A percentile compares a stretch with the other conserved stretches of the same genome.
Evolutionary conservation across 1,140 invertebrate genomes (phyloP).

Genomic region (Pomacea maculata): DNA sequence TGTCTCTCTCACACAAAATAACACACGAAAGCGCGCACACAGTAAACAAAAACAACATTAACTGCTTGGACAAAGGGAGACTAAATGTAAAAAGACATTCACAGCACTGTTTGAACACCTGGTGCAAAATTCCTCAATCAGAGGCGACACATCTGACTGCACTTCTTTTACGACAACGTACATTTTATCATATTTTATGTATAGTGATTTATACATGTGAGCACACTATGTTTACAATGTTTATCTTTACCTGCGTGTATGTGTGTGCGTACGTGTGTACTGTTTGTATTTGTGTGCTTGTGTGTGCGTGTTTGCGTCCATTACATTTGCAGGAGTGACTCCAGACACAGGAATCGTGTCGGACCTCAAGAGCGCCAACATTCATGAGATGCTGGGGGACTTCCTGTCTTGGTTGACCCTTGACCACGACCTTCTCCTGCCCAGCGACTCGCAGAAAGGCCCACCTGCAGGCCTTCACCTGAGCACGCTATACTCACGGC

Average conservation of each 20-base stretch:
- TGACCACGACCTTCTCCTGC: slow-evolving; percentile 27
- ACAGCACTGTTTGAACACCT: too few relatives aligned
- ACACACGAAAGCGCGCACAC: too few relatives aligned
- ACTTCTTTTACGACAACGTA: too few relatives aligned
- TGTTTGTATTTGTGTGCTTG: slow-evolving; percentile 8
- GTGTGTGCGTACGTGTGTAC: slow-evolving; percentile 9
- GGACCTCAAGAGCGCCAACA: slow-evolving; percentile 19
- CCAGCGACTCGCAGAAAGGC: neutral
- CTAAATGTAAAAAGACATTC: too few relatives aligned
- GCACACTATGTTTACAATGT: neutral
- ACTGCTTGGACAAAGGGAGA: too few relatives aligned
- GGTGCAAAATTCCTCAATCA: too few relatives aligned
- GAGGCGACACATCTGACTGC: too few relatives aligned
- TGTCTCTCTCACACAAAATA: too few relatives aligned
- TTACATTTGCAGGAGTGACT: slow-evolving; percentile 7
- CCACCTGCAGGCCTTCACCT: neutral
- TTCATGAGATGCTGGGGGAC: slow-evolving; percentile 36
- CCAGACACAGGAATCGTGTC: neutral
- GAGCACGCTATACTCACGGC: neutral
- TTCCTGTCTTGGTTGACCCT: slow-evolving; percentile 39
- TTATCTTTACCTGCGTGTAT: slow-evolving; percentile 5
- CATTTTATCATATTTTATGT: too few relatives aligned
- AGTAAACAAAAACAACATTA: neutral
- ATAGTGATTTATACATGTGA: too few relatives aligned
- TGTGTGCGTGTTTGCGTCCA: neutral